A percentile compares a stretch with the other conserved stretches of the same genome.
Evolutionary conservation across 2,888 invertebrate genomes (phyloP).

Genomic region (Trachelus tabidus): DNA sequence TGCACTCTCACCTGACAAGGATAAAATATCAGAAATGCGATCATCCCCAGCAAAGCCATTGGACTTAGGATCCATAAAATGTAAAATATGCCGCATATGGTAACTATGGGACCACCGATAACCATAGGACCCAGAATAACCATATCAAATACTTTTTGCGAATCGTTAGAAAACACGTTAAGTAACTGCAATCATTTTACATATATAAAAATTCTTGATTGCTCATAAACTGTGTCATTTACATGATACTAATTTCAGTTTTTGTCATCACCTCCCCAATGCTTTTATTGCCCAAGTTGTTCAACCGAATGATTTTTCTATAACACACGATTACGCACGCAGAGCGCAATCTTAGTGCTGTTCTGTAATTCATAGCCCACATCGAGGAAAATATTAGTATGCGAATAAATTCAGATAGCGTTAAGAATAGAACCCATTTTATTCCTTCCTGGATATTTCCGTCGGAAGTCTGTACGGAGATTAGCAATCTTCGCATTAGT

Average conservation of each 20-base stretch:
- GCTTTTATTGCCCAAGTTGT: slow-evolving; percentile 65
- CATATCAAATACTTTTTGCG: slow-evolving; percentile 69
- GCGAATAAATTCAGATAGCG: slow-evolving; percentile 65
- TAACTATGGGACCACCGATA: slow-evolving; percentile 69
- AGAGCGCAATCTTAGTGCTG: slow-evolving; percentile 60
- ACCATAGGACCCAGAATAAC: slow-evolving; percentile 68
- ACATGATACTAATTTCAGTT: background rate
- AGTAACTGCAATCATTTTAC: slow-evolving; percentile 65
- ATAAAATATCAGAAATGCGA: slow-evolving; percentile 68
- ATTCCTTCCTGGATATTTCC: slow-evolving; percentile 63
- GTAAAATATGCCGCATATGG: slow-evolving; percentile 67
- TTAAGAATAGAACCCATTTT: slow-evolving; percentile 65
- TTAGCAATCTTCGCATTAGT: slow-evolving; percentile 65
- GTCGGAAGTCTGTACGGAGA: slow-evolving; percentile 62
- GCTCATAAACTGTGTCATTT: background rate
- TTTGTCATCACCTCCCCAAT: slow-evolving; percentile 58
- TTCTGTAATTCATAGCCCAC: slow-evolving; percentile 68
- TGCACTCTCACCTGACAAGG: slow-evolving; percentile 67
- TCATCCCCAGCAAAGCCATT: slow-evolving; percentile 68
- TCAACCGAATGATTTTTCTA: slow-evolving; percentile 60
- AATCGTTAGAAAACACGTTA: slow-evolving; percentile 71
- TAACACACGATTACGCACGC: slow-evolving; percentile 61
- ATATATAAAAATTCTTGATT: background rate
- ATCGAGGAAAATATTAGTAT: slow-evolving; percentile 66
- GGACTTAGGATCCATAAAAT: slow-evolving; percentile 68